phyloP scores from a whole-genome alignment of 2,797 vertebrate genomes.

The Argyrosomus regius region DNA sequence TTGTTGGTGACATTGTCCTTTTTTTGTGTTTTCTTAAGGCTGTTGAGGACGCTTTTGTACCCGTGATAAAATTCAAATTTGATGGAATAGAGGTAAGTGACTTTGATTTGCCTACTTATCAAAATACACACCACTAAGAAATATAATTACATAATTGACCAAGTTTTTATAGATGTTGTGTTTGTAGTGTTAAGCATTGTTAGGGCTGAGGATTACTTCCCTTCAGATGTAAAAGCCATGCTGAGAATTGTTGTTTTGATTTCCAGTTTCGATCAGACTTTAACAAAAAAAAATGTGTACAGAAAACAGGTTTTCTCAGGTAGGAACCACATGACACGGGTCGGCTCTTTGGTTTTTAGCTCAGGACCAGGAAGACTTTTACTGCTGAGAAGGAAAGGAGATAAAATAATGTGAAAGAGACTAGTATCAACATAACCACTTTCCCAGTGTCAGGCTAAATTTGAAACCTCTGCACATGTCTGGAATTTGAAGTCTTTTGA shows the following conservation, averaged over 20 bases:
- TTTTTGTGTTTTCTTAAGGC: constrained; percentile 84
- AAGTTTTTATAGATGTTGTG: neutral
- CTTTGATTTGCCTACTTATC: neutral
- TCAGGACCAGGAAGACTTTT: neutral
- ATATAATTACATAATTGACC: neutral
- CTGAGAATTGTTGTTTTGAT: neutral
- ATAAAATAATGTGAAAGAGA: too few species aligned
- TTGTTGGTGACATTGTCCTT: constrained; percentile 33
- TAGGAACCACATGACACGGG: neutral
- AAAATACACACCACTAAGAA: neutral
- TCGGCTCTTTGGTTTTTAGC: neutral
- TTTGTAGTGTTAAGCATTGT: neutral
- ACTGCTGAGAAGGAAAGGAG: neutral
- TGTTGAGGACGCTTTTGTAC: constrained; percentile 98
- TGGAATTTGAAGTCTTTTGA: neutral
- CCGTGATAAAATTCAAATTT: constrained; percentile 98
- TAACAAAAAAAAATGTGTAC: neutral
- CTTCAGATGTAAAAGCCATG: neutral
- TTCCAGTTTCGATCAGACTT: neutral
- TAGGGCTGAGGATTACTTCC: neutral
- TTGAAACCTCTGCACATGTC: neutral
- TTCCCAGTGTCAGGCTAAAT: neutral
- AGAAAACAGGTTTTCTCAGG: neutral
- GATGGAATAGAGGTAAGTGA: constrained; percentile 94
- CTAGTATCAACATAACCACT: too few species aligned